Percentiles rank a stretch among this genome's conserved stretches.
These are phyloP conservation scores for Stomatorhinus walkeri DNA, from an alignment of 2,797 vertebrate species.

Conservation along the genomic window DNA sequence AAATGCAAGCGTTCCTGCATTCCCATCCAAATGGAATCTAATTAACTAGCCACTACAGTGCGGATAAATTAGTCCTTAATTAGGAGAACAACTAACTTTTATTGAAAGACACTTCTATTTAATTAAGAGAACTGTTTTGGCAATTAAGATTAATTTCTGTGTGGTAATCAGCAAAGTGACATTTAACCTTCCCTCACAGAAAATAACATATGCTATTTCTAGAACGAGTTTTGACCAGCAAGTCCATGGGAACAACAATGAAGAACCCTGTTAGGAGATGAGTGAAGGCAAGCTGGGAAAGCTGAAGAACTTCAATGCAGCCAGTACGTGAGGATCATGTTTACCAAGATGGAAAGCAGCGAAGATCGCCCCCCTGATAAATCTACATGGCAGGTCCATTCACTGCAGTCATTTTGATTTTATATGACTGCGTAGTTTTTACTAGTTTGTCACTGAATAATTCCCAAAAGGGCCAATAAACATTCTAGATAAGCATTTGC, in stretches of 20 bases:
- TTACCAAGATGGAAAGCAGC: neutral
- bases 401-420: neutral
- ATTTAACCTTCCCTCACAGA: constrained; percentile 24
- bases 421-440: neutral
- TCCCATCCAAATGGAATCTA: constrained; percentile 46
- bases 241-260: neutral
- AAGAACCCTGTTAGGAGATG: neutral
- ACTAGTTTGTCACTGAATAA: neutral
- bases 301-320: neutral
- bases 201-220: constrained; percentile 19
- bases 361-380: neutral
- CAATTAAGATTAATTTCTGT: constrained; percentile 32
- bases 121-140: constrained; percentile 37
- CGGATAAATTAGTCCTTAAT: constrained; percentile 49
- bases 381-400: neutral
- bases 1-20: constrained; percentile 44
- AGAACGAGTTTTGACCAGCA: constrained; percentile 9
- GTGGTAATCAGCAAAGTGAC: constrained; percentile 24
- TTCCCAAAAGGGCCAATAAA: neutral
- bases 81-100: constrained; percentile 45
- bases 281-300: neutral
- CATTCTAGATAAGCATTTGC: neutral
- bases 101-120: constrained; percentile 34
- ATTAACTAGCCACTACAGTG: constrained; percentile 52
- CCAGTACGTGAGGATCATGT: neutral